Percentiles rank a stretch among this genome's conserved stretches.
Evolutionary conservation across 2,888 invertebrate species (phyloP).

Genomic region (Leucoma salicis): DNA sequence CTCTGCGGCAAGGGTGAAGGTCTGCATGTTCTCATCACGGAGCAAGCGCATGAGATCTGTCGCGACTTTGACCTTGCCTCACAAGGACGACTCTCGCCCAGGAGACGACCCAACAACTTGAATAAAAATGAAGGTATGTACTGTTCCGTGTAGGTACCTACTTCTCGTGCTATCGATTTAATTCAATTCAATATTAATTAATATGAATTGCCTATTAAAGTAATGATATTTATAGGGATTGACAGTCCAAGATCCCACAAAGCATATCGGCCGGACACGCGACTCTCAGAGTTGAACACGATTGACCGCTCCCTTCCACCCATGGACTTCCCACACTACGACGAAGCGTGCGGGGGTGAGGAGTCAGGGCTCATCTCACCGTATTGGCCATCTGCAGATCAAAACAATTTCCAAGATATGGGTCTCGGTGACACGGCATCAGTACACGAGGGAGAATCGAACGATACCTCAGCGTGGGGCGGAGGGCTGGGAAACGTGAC

Average conservation of each 20-base stretch:
- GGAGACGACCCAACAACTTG: slow-evolving; percentile 64
- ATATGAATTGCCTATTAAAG: too few relatives aligned
- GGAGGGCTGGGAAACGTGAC: slow-evolving; percentile 65
- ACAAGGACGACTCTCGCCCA: slow-evolving; percentile 85
- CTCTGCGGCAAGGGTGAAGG: slow-evolving; percentile 93
- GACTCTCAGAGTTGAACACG: slow-evolving; percentile 76
- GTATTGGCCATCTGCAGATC: slow-evolving; percentile 84
- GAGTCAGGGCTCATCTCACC: slow-evolving; percentile 82
- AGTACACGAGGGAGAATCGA: slow-evolving; percentile 49
- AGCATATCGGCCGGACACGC: slow-evolving; percentile 71
- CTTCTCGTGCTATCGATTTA: too few relatives aligned
- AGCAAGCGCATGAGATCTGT: slow-evolving; percentile 88
- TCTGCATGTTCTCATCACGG: slow-evolving; percentile 88
- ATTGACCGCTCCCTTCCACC: slow-evolving; percentile 69
- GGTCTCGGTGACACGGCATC: slow-evolving; percentile 64
- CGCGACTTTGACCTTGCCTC: slow-evolving; percentile 86
- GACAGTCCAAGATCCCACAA: slow-evolving; percentile 56
- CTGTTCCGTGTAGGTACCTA: background rate
- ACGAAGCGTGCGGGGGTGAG: slow-evolving; percentile 50
- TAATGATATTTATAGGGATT: background rate
- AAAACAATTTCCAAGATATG: slow-evolving; percentile 74
- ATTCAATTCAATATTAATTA: too few relatives aligned
- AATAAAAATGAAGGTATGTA: slow-evolving; percentile 41
- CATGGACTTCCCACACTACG: slow-evolving; percentile 58
- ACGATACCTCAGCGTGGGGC: slow-evolving; percentile 51